Evolutionary conservation across 2,888 invertebrate species (phyloP), one percentile per base, ranked within the genome.

Genomic region (Bugulina stolonifera): DNA sequence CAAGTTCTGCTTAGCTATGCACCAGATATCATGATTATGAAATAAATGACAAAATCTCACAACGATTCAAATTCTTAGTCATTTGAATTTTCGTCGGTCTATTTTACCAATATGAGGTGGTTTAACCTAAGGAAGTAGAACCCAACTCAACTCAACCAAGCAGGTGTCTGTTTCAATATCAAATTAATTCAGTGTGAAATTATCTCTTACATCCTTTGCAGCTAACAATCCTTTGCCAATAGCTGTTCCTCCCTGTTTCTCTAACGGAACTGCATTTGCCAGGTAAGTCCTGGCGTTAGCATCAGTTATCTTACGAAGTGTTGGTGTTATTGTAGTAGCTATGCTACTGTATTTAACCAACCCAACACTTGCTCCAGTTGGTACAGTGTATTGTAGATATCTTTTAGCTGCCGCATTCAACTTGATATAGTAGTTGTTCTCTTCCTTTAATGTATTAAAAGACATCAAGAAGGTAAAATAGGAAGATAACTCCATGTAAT

Each of bases 301-400:
- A 32, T 3, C 10, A 29, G 34, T 29, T 3, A 70, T 32, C 18
- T 34, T 25, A 23, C 18, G n/a, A 10, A 70, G 32, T 2, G 23
- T 43, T 25, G 70, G 23, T 2, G 70, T 70, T 5, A 70, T 43
- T 14, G 18, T 43, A 25, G 43, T 70, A 23, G 70, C 35, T 2
- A 14, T 70, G 43, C 23, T 70, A 25, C 70, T 54, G 70, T 54
- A 70, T 10, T n/a, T 43, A 23, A 70, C 70, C 25, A 70, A 43
- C 2, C 70, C 70, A 14, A 70, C 70, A 43, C 43, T 43, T 5
- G 70, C 43, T 29, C 70, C 70, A 35, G 3, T 29, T 25, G 70
- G 70, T 25, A 43, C 54, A 23, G 54, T 54, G 23, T 70, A 70
- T 32, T n/a, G 25, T 35, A 70, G 43, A 25, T 54, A 70, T 14